phyloP scores from a whole-genome alignment of 2,888 invertebrate genomes.

The Xestia rhomboidea region DNA sequence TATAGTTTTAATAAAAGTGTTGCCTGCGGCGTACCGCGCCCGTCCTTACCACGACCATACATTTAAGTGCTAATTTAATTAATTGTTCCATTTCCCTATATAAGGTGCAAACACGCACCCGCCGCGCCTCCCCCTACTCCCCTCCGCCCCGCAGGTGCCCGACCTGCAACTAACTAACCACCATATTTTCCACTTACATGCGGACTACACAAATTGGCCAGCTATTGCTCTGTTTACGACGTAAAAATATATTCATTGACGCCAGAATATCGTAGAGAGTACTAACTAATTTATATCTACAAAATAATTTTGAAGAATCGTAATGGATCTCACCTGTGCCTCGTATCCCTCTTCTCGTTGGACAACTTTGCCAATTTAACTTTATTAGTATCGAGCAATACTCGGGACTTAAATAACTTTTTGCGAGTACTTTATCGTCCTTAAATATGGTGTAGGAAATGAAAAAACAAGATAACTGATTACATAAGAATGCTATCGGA shows the following conservation, averaged over 20 bases:
- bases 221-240: constrained; percentile 73
- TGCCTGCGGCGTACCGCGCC: constrained; percentile 63
- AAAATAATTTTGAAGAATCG: constrained; percentile 79
- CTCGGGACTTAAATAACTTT: constrained; percentile 85
- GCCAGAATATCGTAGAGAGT: constrained; percentile 39
- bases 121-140: constrained; percentile 22
- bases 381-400: constrained; percentile 88
- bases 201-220: constrained; percentile 79
- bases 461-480: constrained; percentile 85
- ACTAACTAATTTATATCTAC: constrained; percentile 79
- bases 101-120: constrained; percentile 74
- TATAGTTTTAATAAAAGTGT: constrained; percentile 86
- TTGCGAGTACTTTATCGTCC: constrained; percentile 77
- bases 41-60: constrained; percentile 75
- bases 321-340: constrained; percentile 84
- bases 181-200: constrained; percentile 86
- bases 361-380: constrained; percentile 90
- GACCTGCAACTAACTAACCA: constrained; percentile 72
- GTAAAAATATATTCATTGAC: constrained; percentile 70
- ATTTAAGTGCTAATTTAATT: constrained; percentile 89
- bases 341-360: constrained; percentile 69
- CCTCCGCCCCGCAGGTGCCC: constrained; percentile 36
- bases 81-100: constrained; percentile 87
- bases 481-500: constrained; percentile 82
- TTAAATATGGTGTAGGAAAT: constrained; percentile 82